A percentile compares a stretch with the other conserved stretches of the same genome.
Evolutionary conservation across 2,888 invertebrate genomes (phyloP).

Genomic region (Chirona hameri): DNA sequence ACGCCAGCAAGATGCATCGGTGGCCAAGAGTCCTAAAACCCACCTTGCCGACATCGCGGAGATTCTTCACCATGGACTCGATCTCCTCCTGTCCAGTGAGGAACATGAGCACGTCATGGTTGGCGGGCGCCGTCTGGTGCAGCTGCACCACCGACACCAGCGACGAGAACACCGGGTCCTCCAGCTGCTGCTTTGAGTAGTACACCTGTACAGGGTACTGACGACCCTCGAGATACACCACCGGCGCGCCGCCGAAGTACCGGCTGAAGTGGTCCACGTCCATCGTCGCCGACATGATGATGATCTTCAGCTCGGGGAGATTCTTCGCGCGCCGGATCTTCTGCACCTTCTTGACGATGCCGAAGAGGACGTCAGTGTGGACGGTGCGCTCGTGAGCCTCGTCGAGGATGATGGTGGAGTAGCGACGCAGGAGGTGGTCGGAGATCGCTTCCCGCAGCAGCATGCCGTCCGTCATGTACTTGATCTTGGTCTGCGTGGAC

Average conservation of each 20-base stretch:
- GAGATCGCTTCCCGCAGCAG: conserved; percentile 81
- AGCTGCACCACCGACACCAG: conserved; percentile 85
- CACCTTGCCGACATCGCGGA: conserved; percentile 57
- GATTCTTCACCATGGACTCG: conserved; percentile 67
- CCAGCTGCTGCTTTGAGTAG: conserved; percentile 65
- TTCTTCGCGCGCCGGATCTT: conserved; percentile 53
- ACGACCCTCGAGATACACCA: conserved; percentile 84
- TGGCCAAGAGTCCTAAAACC: conserved; percentile 26
- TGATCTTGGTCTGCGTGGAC: conserved; percentile 73
- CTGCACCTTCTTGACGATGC: conserved; percentile 85
- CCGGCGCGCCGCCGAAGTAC: conserved; percentile 82
- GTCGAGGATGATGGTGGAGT: conserved; percentile 80
- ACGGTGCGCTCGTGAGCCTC: conserved; percentile 95
- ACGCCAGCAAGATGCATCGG: too few species aligned
- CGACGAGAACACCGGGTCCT: conserved; percentile 79
- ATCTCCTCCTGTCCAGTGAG: conserved; percentile 97
- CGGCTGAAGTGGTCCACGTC: conserved; percentile 87
- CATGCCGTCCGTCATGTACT: conserved; percentile 93
- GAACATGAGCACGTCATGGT: conserved; percentile 89
- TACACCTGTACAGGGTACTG: conserved; percentile 68
- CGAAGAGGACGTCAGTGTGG: conserved; percentile 89
- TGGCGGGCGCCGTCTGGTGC: conserved; percentile 71
- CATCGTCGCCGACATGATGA: conserved; percentile 95
- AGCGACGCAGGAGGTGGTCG: conserved; percentile 69
- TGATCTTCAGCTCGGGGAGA: conserved; percentile 50